Conservation (phyloP, 2,113 vertebrate genomes). For the Calyptomena viridis region DNA sequence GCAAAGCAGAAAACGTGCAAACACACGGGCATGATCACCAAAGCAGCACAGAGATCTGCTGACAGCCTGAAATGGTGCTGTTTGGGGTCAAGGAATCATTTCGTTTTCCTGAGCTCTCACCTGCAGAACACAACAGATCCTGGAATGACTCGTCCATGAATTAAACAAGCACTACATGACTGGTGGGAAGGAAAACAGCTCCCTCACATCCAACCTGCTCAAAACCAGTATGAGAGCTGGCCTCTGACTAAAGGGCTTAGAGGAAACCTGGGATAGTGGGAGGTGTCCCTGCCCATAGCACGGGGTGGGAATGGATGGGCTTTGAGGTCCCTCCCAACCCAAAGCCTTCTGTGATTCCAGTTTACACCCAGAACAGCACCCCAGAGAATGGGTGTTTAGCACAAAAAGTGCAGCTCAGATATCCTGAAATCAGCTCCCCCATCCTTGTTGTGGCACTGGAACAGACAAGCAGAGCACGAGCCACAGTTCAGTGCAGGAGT, state of each 20-base stretch:
- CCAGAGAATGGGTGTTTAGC: rapidly evolving
- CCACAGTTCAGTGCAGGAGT: not conserved
- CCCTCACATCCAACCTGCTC: not conserved
- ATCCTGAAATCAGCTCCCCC: not conserved
- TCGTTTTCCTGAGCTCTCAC: not conserved
- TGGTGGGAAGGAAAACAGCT: not conserved
- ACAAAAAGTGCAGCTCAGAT: not conserved
- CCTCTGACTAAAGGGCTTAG: not conserved
- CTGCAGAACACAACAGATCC: not conserved
- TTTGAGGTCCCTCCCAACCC: not conserved
- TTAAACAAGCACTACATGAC: not conserved
- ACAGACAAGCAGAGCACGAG: not conserved
- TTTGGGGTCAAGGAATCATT: not conserved
- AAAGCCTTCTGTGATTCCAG: not conserved
- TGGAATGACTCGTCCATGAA: not conserved
- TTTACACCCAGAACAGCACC: not conserved
- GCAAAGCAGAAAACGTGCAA: not conserved
- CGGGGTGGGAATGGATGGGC: not conserved
- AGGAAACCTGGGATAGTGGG: not conserved
- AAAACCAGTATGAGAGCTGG: not conserved
- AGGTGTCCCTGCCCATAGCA: not conserved
- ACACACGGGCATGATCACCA: not conserved
- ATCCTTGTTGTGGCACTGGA: rapidly evolving
- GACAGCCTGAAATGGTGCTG: not conserved
- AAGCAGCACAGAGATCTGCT: not conserved